Conservation (phyloP, 1,140 invertebrate genomes). For the Hestina assimilis region DNA sequence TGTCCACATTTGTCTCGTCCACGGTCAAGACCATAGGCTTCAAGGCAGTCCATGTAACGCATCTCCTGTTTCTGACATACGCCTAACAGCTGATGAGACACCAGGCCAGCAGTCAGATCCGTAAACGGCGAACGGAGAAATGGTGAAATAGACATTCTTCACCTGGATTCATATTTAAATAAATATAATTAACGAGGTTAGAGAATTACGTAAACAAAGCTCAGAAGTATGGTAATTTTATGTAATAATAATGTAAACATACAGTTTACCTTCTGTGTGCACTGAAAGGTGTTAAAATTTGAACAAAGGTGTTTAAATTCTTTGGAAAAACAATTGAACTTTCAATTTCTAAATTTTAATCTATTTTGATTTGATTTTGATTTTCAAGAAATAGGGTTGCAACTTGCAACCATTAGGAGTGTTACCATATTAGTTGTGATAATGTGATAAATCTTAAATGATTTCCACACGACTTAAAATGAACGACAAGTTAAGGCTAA, state of each 20-base stretch:
- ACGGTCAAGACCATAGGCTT: slow-evolving; percentile 84
- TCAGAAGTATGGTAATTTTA: neutral
- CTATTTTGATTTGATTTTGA: no score
- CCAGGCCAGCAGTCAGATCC: slow-evolving; percentile 81
- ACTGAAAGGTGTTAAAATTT: neutral
- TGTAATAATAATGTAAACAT: no score
- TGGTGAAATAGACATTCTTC: slow-evolving; percentile 77
- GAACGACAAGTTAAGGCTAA: no score
- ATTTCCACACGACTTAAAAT: no score
- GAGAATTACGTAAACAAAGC: slow-evolving; percentile 67
- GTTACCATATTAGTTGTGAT: no score
- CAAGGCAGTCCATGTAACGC: slow-evolving; percentile 84
- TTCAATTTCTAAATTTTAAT: no score
- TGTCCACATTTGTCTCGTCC: slow-evolving; percentile 79
- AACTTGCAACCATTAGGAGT: no score
- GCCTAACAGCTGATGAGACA: slow-evolving; percentile 81
- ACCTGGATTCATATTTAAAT: slow-evolving; percentile 28
- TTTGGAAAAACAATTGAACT: neutral
- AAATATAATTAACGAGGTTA: slow-evolving; percentile 42
- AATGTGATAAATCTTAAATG: no score
- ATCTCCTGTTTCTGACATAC: slow-evolving; percentile 83
- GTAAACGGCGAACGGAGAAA: slow-evolving; percentile 82
- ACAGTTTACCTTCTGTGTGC: neutral
- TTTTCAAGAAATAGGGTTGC: no score
- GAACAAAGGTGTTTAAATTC: neutral